Evolutionary conservation across 2,113 vertebrate species (phyloP).

Genomic region (Pedetes capensis): DNA sequence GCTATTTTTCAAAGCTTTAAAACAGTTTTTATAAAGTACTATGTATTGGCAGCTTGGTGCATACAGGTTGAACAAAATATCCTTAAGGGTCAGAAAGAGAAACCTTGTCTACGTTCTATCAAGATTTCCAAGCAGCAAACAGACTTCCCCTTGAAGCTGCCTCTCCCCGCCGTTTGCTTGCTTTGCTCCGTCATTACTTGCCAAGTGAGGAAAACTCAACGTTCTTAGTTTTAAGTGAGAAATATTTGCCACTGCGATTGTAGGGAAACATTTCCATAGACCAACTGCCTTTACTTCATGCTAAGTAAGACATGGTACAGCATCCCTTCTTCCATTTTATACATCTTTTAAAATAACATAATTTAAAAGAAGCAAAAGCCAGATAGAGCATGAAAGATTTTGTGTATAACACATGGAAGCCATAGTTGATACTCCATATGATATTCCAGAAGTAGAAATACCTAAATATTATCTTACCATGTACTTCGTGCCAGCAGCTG

Average conservation of each 20-base stretch:
- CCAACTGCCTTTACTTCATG: not conserved
- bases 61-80: not conserved
- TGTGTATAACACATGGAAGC: not conserved
- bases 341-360: not conserved
- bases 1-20: conserved; percentile 26
- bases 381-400: not conserved
- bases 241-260: not conserved
- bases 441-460: not conserved
- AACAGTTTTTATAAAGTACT: not conserved
- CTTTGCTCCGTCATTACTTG: not conserved
- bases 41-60: not conserved
- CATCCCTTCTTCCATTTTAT: not conserved
- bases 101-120: not conserved
- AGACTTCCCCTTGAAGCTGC: not conserved
- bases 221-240: conserved; percentile 28
- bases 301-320: not conserved
- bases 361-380: conserved; percentile 38
- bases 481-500: too few relatives aligned
- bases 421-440: not conserved
- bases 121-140: not conserved
- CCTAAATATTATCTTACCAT: not conserved
- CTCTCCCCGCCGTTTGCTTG: not conserved
- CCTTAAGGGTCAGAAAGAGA: not conserved
- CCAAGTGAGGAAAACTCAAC: not conserved
- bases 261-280: not conserved